These are phyloP conservation scores for Rosalia funebris DNA, from an alignment of 2,888 invertebrate genomes.

Conservation along the genomic window DNA sequence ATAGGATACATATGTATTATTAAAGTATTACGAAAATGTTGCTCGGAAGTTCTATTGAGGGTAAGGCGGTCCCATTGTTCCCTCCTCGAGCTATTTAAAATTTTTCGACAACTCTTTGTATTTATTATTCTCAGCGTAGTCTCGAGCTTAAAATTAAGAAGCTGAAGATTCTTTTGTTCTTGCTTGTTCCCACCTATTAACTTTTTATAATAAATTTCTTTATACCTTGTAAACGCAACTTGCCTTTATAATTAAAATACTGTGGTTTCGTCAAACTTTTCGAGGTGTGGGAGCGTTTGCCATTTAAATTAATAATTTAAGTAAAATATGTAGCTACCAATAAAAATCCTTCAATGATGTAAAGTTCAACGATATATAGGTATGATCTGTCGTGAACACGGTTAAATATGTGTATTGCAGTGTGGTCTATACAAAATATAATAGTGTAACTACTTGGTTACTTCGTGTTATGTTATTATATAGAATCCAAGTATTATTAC, in stretches of 20 bases:
- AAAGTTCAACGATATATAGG: slow-evolving; percentile 11
- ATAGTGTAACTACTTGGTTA: no score
- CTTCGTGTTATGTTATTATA: no score
- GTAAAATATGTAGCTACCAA: slow-evolving; percentile 13
- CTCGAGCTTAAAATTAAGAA: not conserved
- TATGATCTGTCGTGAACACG: no score
- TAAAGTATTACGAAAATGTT: no score
- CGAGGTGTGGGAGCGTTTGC: slow-evolving; percentile 19
- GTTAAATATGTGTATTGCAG: no score
- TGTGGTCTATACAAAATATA: no score
- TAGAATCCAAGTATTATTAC: no score
- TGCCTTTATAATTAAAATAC: slow-evolving; percentile 16
- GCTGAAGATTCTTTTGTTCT: not conserved
- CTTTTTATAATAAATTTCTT: not conserved
- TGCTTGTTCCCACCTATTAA: not conserved
- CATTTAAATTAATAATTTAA: slow-evolving; percentile 20
- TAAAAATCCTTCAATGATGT: not conserved
- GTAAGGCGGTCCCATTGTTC: no score
- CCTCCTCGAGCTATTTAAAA: no score
- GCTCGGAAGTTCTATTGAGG: no score
- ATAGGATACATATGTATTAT: no score
- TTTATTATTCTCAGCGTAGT: not conserved
- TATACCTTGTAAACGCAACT: not conserved
- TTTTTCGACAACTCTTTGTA: not conserved
- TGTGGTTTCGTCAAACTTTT: not conserved